Evolutionary conservation across 2,797 vertebrate genomes (phyloP).

Genomic region (Atherinosoma microstoma): DNA sequence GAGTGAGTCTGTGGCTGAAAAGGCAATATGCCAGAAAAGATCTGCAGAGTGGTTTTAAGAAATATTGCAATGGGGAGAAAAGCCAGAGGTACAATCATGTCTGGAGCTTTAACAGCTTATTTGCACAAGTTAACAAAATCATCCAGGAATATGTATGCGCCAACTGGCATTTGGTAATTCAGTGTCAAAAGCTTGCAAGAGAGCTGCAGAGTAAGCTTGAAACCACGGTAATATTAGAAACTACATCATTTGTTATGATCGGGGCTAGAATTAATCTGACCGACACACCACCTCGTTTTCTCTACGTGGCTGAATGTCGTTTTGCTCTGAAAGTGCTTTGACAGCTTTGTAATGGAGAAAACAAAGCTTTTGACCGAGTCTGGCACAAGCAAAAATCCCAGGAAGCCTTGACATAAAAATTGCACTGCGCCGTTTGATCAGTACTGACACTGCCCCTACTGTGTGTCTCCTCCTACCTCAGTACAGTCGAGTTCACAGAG

Average conservation of each 20-base stretch:
- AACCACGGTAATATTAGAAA: constrained; percentile 25
- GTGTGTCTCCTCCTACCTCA: constrained; percentile 61
- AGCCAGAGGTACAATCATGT: background rate
- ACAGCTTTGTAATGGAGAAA: constrained; percentile 65
- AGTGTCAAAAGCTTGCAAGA: constrained; percentile 18
- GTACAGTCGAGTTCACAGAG: constrained; percentile 71
- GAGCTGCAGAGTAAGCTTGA: constrained; percentile 21
- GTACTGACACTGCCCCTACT: constrained; percentile 62
- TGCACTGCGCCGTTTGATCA: constrained; percentile 70
- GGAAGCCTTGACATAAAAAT: constrained; percentile 70
- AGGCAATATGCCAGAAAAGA: constrained; percentile 52
- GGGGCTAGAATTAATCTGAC: constrained; percentile 42
- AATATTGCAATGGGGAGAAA: background rate
- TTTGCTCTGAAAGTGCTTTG: constrained; percentile 48
- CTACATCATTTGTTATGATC: constrained; percentile 30
- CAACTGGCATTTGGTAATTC: constrained; percentile 24
- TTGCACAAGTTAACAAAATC: constrained; percentile 23
- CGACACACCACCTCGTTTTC: constrained; percentile 41
- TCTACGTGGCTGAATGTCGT: constrained; percentile 44
- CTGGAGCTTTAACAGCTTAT: constrained; percentile 17
- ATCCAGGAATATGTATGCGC: constrained; percentile 5
- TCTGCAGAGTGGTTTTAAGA: constrained; percentile 22
- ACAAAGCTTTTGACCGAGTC: constrained; percentile 64
- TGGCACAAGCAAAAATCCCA: constrained; percentile 47
- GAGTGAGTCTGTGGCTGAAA: constrained; percentile 49